Evolutionary conservation across 1,140 invertebrate species (phyloP).

Genomic region (Bilobella aurantiaca): DNA sequence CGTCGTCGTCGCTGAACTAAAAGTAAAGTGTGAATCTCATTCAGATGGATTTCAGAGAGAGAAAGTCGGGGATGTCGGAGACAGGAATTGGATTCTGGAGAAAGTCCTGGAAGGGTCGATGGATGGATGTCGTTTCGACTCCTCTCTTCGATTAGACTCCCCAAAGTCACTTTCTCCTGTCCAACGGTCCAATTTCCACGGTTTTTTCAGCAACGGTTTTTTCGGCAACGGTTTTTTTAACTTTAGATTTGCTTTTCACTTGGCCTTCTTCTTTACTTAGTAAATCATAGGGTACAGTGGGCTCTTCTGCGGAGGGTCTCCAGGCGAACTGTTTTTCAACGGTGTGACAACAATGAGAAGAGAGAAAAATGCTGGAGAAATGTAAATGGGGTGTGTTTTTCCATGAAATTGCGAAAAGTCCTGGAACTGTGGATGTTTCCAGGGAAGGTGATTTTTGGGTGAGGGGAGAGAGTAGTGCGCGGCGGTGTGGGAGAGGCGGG

Average conservation of each 20-base stretch:
- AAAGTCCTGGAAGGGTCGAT: neutral
- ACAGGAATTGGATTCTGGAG: neutral
- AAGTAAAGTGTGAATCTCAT: conserved; percentile 8
- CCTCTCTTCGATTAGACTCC: no score
- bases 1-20: neutral
- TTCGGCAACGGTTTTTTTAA: neutral
- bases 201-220: neutral
- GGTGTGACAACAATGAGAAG: neutral
- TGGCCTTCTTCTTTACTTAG: neutral
- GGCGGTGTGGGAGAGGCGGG: neutral
- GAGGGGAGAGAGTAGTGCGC: no score
- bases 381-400: neutral
- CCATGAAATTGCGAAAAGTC: neutral
- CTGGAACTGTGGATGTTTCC: neutral
- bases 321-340: no score
- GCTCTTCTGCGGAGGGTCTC: neutral
- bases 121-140: neutral
- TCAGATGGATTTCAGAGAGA: neutral
- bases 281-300: conserved; percentile 1
- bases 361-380: neutral
- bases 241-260: neutral
- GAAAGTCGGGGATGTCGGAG: neutral
- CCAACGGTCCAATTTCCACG: neutral
- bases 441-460: neutral
- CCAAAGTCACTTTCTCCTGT: no score